A percentile compares a stretch with the other conserved stretches of the same genome.
Conservation (phyloP, 30 jellyfish, hydroid and myxozoan species). For the Rhopilema esculentum region DNA sequence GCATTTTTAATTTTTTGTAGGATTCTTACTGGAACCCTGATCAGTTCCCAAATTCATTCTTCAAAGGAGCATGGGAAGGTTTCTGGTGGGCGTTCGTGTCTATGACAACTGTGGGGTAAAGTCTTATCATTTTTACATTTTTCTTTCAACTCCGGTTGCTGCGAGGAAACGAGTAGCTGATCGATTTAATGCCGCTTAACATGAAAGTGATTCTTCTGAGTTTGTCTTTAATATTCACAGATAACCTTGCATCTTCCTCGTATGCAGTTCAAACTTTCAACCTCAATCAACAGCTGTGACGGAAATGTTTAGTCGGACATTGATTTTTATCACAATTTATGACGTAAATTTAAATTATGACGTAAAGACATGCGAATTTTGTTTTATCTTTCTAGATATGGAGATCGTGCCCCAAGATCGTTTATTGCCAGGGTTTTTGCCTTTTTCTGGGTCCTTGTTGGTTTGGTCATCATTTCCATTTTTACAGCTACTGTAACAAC, state of each 20-base stretch:
- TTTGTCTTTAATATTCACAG: too few species aligned
- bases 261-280: too few species aligned
- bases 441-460: slow-evolving; percentile 97
- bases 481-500: slow-evolving; percentile 99
- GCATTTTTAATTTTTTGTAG: slow-evolving; percentile 43
- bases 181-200: too few species aligned
- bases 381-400: slow-evolving; percentile 64
- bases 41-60: slow-evolving; percentile 96
- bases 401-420: slow-evolving; percentile 99
- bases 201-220: too few species aligned
- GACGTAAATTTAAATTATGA: background rate
- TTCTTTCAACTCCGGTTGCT: background rate
- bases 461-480: slow-evolving; percentile 94
- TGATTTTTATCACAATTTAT: background rate
- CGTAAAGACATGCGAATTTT: background rate
- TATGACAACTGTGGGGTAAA: slow-evolving; percentile 98
- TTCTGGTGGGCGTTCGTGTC: slow-evolving; percentile 99
- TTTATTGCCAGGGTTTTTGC: slow-evolving; percentile 97
- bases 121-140: background rate
- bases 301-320: background rate
- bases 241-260: too few species aligned
- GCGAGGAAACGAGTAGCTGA: too few species aligned
- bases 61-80: slow-evolving; percentile 99
- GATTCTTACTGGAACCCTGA: slow-evolving; percentile 99
- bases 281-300: background rate